Evolutionary conservation across 1,140 invertebrate species (phyloP).

Genomic region (Cecropterus lyciades): DNA sequence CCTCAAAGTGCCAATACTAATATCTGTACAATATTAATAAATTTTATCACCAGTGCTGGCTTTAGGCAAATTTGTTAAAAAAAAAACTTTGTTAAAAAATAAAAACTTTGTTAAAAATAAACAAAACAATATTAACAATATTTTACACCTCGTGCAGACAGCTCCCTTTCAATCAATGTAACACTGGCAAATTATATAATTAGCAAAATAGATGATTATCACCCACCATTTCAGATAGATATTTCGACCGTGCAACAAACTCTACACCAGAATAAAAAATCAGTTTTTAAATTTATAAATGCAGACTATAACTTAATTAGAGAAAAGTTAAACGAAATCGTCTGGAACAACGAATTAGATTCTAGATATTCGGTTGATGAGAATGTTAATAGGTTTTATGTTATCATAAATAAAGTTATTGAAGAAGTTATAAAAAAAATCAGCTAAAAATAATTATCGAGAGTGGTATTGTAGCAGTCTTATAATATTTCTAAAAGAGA

Average conservation of each 20-base stretch:
- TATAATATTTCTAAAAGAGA: slow-evolving; percentile 22
- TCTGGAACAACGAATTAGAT: slow-evolving; percentile 5
- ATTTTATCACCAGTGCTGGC: not conserved
- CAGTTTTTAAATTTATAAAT: slow-evolving; percentile 3
- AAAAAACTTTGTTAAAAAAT: too few relatives aligned
- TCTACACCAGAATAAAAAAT: slow-evolving; percentile 3
- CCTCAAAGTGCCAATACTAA: not conserved
- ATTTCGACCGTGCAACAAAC: slow-evolving; percentile 1
- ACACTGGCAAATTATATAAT: not conserved
- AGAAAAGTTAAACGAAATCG: slow-evolving; percentile 2
- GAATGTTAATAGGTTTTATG: slow-evolving; percentile 10
- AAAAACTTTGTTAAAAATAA: slow-evolving; percentile 5
- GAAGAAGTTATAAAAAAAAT: slow-evolving; percentile 14
- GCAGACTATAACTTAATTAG: slow-evolving; percentile 8
- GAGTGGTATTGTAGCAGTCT: slow-evolving; percentile 8
- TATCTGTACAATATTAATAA: slow-evolving; percentile 1
- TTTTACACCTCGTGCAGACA: slow-evolving; percentile 7
- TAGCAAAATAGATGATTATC: slow-evolving; percentile 9
- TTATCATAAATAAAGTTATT: slow-evolving; percentile 14
- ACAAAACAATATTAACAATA: slow-evolving; percentile 2
- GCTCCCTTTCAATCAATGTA: slow-evolving; percentile 3
- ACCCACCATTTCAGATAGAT: slow-evolving; percentile 5
- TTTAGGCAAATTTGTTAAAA: slow-evolving; percentile 2
- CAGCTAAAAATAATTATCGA: slow-evolving; percentile 12
- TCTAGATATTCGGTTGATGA: slow-evolving; percentile 4